Evolutionary conservation across 2,113 vertebrate species (phyloP).

Genomic region (Archilochus colubris): DNA sequence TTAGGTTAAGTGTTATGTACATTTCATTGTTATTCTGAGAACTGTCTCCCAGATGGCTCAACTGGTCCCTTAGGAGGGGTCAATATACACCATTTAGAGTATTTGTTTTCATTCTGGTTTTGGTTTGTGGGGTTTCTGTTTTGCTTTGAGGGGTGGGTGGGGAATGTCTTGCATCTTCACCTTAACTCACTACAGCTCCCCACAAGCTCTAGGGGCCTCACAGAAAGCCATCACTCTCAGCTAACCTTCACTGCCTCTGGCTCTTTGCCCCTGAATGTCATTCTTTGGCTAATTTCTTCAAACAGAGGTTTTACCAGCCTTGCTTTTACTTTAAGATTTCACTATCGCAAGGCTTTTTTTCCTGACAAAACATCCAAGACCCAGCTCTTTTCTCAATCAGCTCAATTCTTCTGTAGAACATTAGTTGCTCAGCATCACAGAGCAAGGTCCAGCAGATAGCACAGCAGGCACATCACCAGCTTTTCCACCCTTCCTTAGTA

Average conservation of each 20-base stretch:
- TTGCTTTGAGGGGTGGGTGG: not conserved
- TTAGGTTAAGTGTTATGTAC: not conserved
- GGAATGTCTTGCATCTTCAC: not conserved
- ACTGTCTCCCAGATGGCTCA: not conserved
- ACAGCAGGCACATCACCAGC: not conserved
- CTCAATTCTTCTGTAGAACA: not conserved
- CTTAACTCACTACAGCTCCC: not conserved
- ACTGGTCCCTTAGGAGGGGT: not conserved
- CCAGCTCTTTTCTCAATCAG: not conserved
- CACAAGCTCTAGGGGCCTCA: not conserved
- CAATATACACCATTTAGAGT: not conserved
- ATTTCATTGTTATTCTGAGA: slow-evolving; percentile 40
- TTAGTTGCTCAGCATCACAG: not conserved
- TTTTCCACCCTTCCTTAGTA: not conserved
- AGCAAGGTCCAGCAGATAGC: not conserved
- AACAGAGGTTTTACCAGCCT: not conserved
- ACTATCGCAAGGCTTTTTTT: not conserved
- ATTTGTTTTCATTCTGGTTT: not conserved
- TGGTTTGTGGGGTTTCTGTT: not conserved
- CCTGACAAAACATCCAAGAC: not conserved
- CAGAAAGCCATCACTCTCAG: not conserved
- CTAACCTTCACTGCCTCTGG: not conserved
- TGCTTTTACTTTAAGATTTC: not conserved
- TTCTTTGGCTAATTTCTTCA: not conserved
- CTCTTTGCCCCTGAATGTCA: not conserved